phyloP scores from a whole-genome alignment of 1,140 invertebrate genomes.

The Grapholita molesta region DNA sequence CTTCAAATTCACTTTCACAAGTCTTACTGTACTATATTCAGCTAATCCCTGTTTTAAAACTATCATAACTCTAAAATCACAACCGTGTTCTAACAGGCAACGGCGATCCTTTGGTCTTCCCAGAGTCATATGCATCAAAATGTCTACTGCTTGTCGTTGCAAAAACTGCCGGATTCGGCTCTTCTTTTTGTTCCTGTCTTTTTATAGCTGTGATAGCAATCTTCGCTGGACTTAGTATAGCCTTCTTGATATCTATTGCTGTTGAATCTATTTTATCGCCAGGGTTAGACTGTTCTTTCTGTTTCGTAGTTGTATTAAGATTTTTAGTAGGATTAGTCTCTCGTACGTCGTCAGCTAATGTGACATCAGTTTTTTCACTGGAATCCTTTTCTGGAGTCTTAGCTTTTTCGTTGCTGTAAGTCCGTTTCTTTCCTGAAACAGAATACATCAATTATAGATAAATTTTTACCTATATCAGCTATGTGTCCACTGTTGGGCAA shows the following conservation, averaged over 20 bases:
- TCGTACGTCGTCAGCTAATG: not conserved
- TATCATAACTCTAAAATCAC: not conserved
- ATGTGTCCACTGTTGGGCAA: no score
- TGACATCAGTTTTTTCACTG: slow-evolving; percentile 10
- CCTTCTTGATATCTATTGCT: not conserved
- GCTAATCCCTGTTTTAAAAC: no score
- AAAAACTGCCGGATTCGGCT: not conserved
- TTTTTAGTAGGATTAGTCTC: not conserved
- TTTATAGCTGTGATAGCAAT: not conserved
- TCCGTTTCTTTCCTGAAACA: not conserved
- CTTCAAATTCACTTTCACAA: no score
- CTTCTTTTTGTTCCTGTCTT: not conserved
- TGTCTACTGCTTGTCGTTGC: slow-evolving; percentile 6
- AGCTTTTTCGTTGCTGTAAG: not conserved
- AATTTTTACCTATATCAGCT: no score
- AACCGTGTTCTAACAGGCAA: not conserved
- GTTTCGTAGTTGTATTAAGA: not conserved
- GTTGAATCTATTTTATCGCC: not conserved
- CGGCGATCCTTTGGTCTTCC: not conserved
- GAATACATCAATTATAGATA: not conserved
- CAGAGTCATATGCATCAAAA: slow-evolving; percentile 1
- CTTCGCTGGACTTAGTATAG: not conserved
- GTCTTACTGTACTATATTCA: not conserved
- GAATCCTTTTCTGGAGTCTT: slow-evolving; percentile 10
- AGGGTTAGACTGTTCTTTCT: not conserved